A percentile compares a stretch with the other conserved stretches of the same genome.
These are phyloP conservation scores for Xestobium rufovillosum DNA, from an alignment of 2,888 invertebrate genomes.

Conservation along the genomic window DNA sequence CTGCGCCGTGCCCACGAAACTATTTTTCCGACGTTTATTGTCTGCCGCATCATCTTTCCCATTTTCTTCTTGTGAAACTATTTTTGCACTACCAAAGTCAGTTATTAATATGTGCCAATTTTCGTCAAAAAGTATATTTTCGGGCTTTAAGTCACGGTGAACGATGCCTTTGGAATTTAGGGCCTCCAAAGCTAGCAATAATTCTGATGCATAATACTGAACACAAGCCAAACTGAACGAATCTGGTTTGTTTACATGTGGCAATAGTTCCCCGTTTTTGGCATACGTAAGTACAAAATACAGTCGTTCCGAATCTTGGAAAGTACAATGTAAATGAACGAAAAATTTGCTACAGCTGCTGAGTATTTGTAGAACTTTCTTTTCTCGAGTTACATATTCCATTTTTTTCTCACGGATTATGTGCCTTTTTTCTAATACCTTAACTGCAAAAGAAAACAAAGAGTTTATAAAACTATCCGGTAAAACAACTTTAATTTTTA, in stretches of 20 bases:
- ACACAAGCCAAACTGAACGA: slow-evolving; percentile 85
- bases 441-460: slow-evolving; percentile 59
- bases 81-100: slow-evolving; percentile 95
- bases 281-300: slow-evolving; percentile 96
- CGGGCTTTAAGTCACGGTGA: slow-evolving; percentile 95
- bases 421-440: slow-evolving; percentile 94
- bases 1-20: slow-evolving; percentile 98
- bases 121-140: slow-evolving; percentile 92
- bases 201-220: slow-evolving; percentile 90
- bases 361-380: slow-evolving; percentile 83
- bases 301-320: slow-evolving; percentile 86
- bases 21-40: slow-evolving; percentile 57
- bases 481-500: too few relatives aligned
- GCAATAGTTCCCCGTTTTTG: slow-evolving; percentile 87
- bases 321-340: slow-evolving; percentile 90
- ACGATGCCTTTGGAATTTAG: slow-evolving; percentile 83
- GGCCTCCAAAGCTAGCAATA: slow-evolving; percentile 84
- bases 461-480: slow-evolving; percentile 12
- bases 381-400: slow-evolving; percentile 89
- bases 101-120: slow-evolving; percentile 94
- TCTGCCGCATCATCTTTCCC: slow-evolving; percentile 19
- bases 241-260: slow-evolving; percentile 84
- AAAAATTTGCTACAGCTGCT: slow-evolving; percentile 79
- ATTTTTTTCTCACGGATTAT: slow-evolving; percentile 90
- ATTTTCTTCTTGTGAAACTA: slow-evolving; percentile 45